Percentiles rank a stretch among this genome's conserved stretches.
These are phyloP conservation scores for Callosobruchus maculatus DNA, from an alignment of 2,888 invertebrate species.

Conservation along the genomic window DNA sequence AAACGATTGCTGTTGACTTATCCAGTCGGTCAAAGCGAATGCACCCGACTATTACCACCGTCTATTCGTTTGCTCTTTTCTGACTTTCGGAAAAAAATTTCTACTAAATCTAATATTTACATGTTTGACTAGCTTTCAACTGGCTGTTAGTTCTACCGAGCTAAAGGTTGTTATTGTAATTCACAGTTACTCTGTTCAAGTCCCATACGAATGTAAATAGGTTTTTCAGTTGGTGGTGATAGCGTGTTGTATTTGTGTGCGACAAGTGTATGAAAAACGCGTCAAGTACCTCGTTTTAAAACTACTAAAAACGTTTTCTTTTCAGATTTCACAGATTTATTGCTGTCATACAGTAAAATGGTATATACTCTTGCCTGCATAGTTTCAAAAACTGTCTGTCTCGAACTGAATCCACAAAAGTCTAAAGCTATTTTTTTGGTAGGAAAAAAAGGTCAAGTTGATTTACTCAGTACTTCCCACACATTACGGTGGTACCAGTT, in stretches of 20 bases:
- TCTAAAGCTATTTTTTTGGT: too few species aligned
- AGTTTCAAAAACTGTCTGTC: too few species aligned
- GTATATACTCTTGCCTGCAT: too few species aligned
- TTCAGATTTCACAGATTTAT: too few species aligned
- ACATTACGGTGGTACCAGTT: too few species aligned
- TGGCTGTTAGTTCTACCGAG: not conserved
- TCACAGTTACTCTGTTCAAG: not conserved
- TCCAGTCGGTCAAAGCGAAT: not conserved
- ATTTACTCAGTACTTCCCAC: too few species aligned
- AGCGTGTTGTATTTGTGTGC: not conserved
- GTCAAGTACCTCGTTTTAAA: too few species aligned
- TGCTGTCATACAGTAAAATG: too few species aligned
- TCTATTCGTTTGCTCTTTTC: not conserved
- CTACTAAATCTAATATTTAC: not conserved
- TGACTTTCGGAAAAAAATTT: not conserved
- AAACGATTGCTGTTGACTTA: not conserved
- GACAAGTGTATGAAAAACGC: too few species aligned
- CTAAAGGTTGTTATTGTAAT: not conserved
- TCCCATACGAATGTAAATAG: not conserved
- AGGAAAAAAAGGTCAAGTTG: too few species aligned
- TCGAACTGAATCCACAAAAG: too few species aligned
- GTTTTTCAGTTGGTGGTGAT: not conserved
- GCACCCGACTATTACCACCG: not conserved
- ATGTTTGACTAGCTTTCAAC: not conserved
- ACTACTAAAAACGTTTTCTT: too few species aligned